Percentiles rank a stretch among this genome's conserved stretches.
These are phyloP conservation scores for Drosophila flavopinicola DNA, from an alignment of 2,888 invertebrate genomes.

Conservation along the genomic window DNA sequence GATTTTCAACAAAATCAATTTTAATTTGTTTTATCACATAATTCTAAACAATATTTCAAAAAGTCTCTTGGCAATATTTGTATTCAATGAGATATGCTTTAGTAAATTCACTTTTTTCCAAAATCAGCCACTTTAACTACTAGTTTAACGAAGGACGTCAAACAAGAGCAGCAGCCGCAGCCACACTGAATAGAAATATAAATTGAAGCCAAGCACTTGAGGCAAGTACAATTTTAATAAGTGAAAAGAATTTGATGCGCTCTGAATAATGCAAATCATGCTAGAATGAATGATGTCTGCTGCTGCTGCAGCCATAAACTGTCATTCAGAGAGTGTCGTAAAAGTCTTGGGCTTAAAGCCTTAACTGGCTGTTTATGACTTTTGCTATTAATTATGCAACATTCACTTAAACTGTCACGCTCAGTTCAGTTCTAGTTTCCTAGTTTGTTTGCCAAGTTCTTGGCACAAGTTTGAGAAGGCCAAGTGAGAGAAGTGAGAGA, in stretches of 20 bases:
- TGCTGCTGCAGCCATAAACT: not conserved
- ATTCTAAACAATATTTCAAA: too few species aligned
- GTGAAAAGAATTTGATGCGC: not conserved
- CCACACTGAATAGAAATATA: too few species aligned
- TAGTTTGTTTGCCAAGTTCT: too few species aligned
- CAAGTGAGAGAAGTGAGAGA: conserved; percentile 6
- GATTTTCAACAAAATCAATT: too few species aligned
- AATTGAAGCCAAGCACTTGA: not conserved
- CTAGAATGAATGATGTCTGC: not conserved
- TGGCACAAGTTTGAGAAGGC: not conserved
- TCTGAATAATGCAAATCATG: conserved; percentile 4
- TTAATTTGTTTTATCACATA: too few species aligned
- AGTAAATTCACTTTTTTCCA: too few species aligned
- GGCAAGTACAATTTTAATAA: not conserved
- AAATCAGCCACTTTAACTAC: too few species aligned
- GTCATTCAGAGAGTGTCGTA: conserved; percentile 3
- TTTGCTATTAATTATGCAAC: conserved; percentile 29
- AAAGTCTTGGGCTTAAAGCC: conserved; percentile 14
- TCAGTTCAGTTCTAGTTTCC: too few species aligned
- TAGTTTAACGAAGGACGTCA: too few species aligned
- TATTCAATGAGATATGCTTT: too few species aligned
- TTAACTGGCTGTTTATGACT: conserved; percentile 21
- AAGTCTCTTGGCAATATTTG: too few species aligned
- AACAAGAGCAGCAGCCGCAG: too few species aligned
- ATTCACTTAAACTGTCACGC: conserved; percentile 29